Percentiles rank a stretch among this genome's conserved stretches.
phyloP scores from a whole-genome alignment of 2,113 vertebrate genomes.

The Pelecanoides urinatrix region DNA sequence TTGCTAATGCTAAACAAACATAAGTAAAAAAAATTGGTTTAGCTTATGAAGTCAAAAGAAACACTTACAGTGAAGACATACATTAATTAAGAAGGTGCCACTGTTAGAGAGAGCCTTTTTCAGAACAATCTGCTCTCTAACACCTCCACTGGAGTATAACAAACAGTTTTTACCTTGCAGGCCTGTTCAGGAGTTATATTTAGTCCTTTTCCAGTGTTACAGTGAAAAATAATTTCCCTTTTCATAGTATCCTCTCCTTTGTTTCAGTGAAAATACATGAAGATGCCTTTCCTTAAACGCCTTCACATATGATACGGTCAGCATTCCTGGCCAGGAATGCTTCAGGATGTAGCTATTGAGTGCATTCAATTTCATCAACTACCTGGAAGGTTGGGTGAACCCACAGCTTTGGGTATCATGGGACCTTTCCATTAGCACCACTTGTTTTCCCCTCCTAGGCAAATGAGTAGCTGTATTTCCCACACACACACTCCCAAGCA shows the following conservation, averaged over 20 bases:
- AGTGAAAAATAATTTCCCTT: background rate
- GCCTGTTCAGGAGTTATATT: background rate
- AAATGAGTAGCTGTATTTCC: background rate
- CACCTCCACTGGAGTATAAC: background rate
- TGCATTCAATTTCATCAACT: background rate
- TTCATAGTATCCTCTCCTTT: background rate
- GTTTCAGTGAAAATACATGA: background rate
- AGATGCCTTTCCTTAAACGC: background rate
- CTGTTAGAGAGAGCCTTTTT: background rate
- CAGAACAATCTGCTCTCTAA: slow-evolving; percentile 10
- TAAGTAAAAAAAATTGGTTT: background rate
- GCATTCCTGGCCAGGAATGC: background rate
- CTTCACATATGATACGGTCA: background rate
- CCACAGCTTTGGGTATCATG: background rate
- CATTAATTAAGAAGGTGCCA: background rate
- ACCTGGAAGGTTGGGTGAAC: background rate
- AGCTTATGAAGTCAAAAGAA: slow-evolving; percentile 32
- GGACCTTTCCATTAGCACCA: background rate
- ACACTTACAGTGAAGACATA: background rate
- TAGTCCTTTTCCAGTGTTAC: background rate
- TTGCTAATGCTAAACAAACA: slow-evolving; percentile 44
- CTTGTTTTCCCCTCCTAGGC: background rate
- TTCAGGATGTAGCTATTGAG: background rate
- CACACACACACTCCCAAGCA: background rate
- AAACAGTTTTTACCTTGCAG: background rate